Evolutionary conservation across 2,888 invertebrate species (phyloP), one percentile per base, ranked within the genome.

Genomic region (Hypolimnas misippus): DNA sequence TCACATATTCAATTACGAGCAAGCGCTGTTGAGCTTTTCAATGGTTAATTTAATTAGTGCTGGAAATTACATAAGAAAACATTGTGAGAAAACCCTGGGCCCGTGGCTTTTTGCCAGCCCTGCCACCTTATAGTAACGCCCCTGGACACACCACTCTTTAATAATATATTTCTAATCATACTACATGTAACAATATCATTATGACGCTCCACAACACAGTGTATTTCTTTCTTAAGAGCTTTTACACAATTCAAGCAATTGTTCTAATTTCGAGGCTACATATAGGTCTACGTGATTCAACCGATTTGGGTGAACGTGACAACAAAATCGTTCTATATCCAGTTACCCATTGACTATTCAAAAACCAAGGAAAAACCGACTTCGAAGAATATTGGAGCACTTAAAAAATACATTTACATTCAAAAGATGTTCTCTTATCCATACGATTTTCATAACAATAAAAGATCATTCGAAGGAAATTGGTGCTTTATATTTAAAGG

Each of bases 371-470:
- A 19, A 58, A 58, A 42, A 10, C 33, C 21, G 17, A 3, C 17
- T 17, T 5, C 1, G 21, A 40, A 58, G 33, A 58, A 58, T 42
- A 52, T 21, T 31, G 31, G 42, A 33, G 4, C 25, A 49, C 12
- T 3, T n/a, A 38, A 40, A 38, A 50, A 38, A 12, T 33, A 12
- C 42, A 52, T 58, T 58, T 17, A 52, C 25, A 58, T 58, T 51
- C 58, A 14, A 5, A 51, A 0, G 42, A 29, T 40, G 58, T 52
- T 7, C 7, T 42, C 10, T 58, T 58, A 31, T 21, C 46, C 46
- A 19, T 51, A 51, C 38, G 50, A 17, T 29, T 29, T 19, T n/a
- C 8, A 50, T 58, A 52, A 58, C 58, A 58, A 58, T 33, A 14
- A 31, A 14, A 29, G 6, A 42, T 19, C 40, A n/a, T 21, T 21